phyloP scores from a whole-genome alignment of 2,888 invertebrate species.

The Pyrrhia umbra region DNA sequence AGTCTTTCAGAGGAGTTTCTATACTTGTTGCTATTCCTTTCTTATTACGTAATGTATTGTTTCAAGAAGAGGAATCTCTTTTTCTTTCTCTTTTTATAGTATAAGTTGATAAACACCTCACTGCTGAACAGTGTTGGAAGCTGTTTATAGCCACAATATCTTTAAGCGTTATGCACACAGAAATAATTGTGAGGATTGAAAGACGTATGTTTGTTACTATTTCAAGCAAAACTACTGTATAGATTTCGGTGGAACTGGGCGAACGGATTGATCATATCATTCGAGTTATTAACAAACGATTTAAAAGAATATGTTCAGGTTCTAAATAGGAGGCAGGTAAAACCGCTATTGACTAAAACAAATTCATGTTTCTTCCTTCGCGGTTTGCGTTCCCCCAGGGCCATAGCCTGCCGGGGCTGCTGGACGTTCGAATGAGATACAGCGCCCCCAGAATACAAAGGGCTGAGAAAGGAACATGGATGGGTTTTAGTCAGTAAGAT shows the following conservation, averaged over 20 bases:
- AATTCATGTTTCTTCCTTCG: background rate
- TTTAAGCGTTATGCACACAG: background rate
- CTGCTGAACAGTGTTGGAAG: conserved; percentile 2
- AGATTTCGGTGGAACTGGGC: too few species aligned
- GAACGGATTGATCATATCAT: too few species aligned
- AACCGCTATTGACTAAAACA: background rate
- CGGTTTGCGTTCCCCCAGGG: too few species aligned
- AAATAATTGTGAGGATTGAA: background rate
- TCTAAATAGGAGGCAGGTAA: background rate
- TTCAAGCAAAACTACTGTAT: too few species aligned
- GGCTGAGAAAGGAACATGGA: too few species aligned
- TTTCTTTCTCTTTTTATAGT: conserved; percentile 6
- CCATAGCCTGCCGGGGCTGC: too few species aligned
- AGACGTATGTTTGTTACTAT: too few species aligned
- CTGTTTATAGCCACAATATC: background rate
- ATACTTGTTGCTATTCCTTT: conserved; percentile 19
- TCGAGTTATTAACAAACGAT: too few species aligned
- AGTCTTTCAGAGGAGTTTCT: conserved; percentile 1
- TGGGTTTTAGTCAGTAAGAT: too few species aligned
- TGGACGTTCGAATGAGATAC: too few species aligned
- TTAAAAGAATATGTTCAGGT: too few species aligned
- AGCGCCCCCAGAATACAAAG: too few species aligned
- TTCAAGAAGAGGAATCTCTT: conserved; percentile 11
- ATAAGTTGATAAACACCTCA: conserved; percentile 16
- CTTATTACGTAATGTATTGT: conserved; percentile 30